phyloP scores from a whole-genome alignment of 92 coral and sea anemone genomes.

The Micromussa lordhowensis region DNA sequence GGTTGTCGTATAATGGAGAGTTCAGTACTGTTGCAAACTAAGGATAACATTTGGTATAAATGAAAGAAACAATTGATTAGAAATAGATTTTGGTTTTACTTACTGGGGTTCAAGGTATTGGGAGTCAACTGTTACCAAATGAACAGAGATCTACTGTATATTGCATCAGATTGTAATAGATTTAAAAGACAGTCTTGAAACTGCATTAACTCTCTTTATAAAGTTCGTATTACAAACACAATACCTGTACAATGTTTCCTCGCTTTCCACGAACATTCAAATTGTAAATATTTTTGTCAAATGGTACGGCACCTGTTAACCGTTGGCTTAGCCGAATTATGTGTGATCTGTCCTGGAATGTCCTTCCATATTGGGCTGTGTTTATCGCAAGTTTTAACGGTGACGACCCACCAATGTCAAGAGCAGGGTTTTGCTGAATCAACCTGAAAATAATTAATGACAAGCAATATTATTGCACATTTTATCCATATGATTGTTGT shows the following conservation, averaged over 20 bases:
- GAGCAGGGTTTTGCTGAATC: slow-evolving; percentile 87
- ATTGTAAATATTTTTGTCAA: slow-evolving; percentile 75
- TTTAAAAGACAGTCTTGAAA: too few relatives aligned
- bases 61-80: too few relatives aligned
- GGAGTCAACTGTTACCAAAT: too few relatives aligned
- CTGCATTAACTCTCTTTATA: too few relatives aligned
- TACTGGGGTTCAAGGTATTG: too few relatives aligned
- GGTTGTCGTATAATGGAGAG: too few relatives aligned
- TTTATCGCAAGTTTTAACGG: slow-evolving; percentile 93
- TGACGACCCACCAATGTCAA: slow-evolving; percentile 82
- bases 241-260: slow-evolving; percentile 94
- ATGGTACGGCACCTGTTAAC: slow-evolving; percentile 55
- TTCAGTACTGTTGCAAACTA: too few relatives aligned
- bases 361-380: slow-evolving; percentile 97
- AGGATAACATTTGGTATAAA: too few relatives aligned
- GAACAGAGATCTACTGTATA: too few relatives aligned
- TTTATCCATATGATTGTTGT: not conserved
- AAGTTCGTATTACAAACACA: too few relatives aligned
- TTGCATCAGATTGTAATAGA: too few relatives aligned
- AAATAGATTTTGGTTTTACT: too few relatives aligned
- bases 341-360: slow-evolving; percentile 97
- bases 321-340: slow-evolving; percentile 76
- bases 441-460: slow-evolving; percentile 19
- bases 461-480: not conserved
- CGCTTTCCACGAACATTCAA: slow-evolving; percentile 96